phyloP scores from a whole-genome alignment of 37 sponge, comb jelly and placozoan species.

The Geodia barretti region DNA sequence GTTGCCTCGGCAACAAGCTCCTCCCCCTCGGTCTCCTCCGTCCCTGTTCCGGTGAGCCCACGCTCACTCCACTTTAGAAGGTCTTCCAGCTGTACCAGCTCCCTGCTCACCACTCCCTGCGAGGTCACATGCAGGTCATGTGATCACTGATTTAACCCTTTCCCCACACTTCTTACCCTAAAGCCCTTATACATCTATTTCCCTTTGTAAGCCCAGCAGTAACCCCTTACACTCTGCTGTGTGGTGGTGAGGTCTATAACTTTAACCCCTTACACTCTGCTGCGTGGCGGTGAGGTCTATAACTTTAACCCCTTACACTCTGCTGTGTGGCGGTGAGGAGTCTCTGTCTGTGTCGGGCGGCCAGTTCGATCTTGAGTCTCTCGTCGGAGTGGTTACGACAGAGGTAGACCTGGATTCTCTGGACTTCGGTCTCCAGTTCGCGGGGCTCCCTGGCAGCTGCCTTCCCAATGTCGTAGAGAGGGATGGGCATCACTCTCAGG shows the following conservation, averaged over 20 bases:
- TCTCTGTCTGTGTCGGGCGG: conserved; percentile 34
- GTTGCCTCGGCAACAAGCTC: conserved; percentile 20
- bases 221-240: neutral
- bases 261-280: neutral
- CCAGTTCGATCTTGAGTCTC: conserved; percentile 62
- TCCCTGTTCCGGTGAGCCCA: neutral
- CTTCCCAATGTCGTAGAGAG: conserved; percentile 52
- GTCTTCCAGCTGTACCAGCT: conserved; percentile 75
- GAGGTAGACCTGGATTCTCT: conserved; percentile 57
- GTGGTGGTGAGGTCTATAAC: neutral
- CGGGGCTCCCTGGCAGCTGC: conserved; percentile 6
- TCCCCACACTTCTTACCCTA: too few relatives aligned
- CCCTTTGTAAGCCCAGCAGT: neutral
- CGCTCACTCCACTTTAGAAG: conserved; percentile 23
- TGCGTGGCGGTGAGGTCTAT: neutral
- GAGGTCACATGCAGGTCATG: neutral
- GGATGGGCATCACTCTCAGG: conserved; percentile 70
- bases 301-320: conserved; percentile 41
- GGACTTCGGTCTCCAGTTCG: conserved; percentile 21
- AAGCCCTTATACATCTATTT: neutral
- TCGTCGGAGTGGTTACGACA: conserved; percentile 82
- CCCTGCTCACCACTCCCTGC: conserved; percentile 54
- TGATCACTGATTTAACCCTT: neutral
- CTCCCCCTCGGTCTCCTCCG: conserved; percentile 3
- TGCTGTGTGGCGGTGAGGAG: conserved; percentile 67